phyloP scores from a whole-genome alignment of 2,113 vertebrate genomes.

The Toxotes chatareus region DNA sequence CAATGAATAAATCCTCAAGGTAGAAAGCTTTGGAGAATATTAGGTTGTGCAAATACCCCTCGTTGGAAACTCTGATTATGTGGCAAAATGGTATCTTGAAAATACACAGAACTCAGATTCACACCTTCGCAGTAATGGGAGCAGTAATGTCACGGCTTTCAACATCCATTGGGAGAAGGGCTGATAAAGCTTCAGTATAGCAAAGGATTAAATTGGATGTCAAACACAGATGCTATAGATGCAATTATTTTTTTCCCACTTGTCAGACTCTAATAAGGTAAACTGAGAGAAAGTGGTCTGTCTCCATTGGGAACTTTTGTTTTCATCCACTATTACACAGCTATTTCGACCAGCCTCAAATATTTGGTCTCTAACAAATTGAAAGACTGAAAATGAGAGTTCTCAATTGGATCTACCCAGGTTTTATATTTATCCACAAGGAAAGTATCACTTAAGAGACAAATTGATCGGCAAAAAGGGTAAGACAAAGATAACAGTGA shows the following conservation, averaged over 20 bases:
- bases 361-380: background rate
- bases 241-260: background rate
- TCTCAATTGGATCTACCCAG: background rate
- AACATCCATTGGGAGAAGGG: background rate
- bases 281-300: background rate
- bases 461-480: background rate
- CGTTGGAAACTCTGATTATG: background rate
- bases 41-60: background rate
- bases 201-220: background rate
- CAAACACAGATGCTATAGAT: background rate
- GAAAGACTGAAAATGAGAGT: background rate
- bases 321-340: background rate
- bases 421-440: background rate
- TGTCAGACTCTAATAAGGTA: background rate
- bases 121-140: background rate
- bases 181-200: background rate
- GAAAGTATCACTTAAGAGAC: background rate
- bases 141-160: background rate
- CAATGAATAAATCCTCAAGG: constrained; percentile 7
- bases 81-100: background rate
- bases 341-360: background rate
- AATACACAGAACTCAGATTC: background rate
- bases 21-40: background rate
- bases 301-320: background rate
- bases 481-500: background rate